Evolutionary conservation across 2,113 vertebrate species (phyloP), one percentile per base, ranked within the genome.

Genomic region (Neogobius melanostomus): DNA sequence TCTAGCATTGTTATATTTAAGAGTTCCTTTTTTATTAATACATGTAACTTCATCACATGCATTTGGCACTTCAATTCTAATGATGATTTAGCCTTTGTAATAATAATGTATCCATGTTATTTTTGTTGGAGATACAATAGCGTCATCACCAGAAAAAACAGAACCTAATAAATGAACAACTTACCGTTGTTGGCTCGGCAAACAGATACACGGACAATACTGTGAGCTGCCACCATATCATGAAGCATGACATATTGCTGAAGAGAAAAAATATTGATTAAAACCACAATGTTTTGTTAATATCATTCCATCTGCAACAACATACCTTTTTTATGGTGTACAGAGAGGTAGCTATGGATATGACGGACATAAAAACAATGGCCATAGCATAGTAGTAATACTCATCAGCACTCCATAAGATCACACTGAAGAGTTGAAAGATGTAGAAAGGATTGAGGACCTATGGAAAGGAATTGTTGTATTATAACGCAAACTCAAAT

Each of bases 401-500:
- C 75, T 96, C 95, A 89, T 99, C 96, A 75, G 92, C 92, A 90
- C 91, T 92, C 98, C 98, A 98, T 76, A 99, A 89, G 88, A 96
- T 94, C 90, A 99, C 94, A 93, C 98, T 99, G 93, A 98, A 99
- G 79, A 99, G 94, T 89, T 99, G 98, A 94, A 99, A 99, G 93
- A 99, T 95, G 95, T 98, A 99, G 90, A 99, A 99, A 88, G 98
- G 98, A 80, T 99, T 99, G 85, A 99, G 96, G 89, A 99, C 98
- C 98, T 99, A 75, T 21, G 81, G 75, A 71, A 82, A 57, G 77
- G 42, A 75, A 10, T 61, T 49, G 49, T 36, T 4, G 8, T 14
- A 28, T 42, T 28, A 45, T 1, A 11, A 36, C 6, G 9, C 17
- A 42, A 5, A 59, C 11, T 14, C 28, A 43, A 43, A 49, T 15